phyloP scores from a whole-genome alignment of 2,113 vertebrate genomes.

The Dendropsophus ebraccatus region DNA sequence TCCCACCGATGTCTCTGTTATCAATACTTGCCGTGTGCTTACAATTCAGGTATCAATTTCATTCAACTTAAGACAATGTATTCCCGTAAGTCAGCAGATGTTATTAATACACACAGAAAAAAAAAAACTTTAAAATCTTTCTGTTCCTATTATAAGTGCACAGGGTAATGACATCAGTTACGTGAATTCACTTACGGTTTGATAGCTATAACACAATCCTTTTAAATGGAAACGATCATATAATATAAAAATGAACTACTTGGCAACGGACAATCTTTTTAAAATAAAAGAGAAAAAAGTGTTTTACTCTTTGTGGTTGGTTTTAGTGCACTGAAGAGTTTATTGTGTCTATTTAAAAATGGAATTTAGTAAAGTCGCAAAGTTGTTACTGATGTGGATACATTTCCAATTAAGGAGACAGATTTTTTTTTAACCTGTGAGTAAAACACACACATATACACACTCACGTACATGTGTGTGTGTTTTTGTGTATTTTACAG shows the following conservation, averaged over 20 bases:
- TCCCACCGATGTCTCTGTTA: neutral
- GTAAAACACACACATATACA: too few relatives aligned
- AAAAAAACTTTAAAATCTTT: neutral
- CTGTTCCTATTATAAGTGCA: constrained; percentile 21
- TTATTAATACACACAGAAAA: constrained; percentile 17
- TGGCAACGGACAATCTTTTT: constrained; percentile 17
- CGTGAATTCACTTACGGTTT: neutral
- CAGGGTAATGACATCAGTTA: constrained; percentile 36
- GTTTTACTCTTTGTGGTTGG: neutral
- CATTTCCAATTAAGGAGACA: neutral
- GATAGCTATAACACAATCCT: constrained; percentile 10
- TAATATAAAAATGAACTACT: constrained; percentile 28
- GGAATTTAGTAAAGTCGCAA: neutral
- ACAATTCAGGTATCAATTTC: neutral
- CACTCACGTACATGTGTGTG: neutral
- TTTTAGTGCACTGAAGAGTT: neutral
- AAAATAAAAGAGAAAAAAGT: neutral
- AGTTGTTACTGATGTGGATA: neutral
- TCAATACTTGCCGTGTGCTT: neutral
- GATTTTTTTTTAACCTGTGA: neutral
- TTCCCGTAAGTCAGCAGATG: constrained; percentile 21
- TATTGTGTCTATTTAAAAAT: neutral
- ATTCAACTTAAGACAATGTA: neutral
- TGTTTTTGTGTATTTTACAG: too few relatives aligned
- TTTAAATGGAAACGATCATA: constrained; percentile 29